Percentiles rank a stretch among this genome's conserved stretches.
These are phyloP conservation scores for Eumaeus atala DNA, from an alignment of 1,140 invertebrate genomes.

Conservation along the genomic window DNA sequence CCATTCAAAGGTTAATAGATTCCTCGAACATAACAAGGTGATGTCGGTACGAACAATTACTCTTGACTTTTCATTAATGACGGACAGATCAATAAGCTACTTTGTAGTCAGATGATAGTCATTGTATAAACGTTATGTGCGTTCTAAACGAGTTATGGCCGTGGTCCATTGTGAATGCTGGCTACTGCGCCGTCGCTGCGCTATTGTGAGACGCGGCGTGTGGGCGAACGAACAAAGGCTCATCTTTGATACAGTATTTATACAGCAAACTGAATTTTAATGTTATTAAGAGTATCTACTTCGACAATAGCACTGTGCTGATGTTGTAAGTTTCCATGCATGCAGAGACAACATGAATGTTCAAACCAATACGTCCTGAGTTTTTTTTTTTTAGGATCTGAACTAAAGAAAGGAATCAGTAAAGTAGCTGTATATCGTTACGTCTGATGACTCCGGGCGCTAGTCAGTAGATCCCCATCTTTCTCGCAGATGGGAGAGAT, in stretches of 20 bases:
- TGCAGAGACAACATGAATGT: no score
- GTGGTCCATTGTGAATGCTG: constrained; percentile 18
- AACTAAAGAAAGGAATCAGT: no score
- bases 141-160: not conserved
- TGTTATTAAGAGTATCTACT: no score
- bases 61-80: constrained; percentile 27
- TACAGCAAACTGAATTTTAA: constrained; percentile 1
- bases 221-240: constrained; percentile 35
- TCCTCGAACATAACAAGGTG: constrained; percentile 15
- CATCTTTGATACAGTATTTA: constrained; percentile 16
- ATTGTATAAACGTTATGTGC: constrained; percentile 17
- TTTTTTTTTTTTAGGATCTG: no score
- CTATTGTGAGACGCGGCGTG: constrained; percentile 40
- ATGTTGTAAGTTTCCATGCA: no score
- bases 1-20: constrained; percentile 6
- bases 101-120: constrained; percentile 28
- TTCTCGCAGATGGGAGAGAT: no score
- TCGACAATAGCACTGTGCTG: no score
- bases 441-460: no score
- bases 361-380: no score
- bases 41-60: constrained; percentile 11
- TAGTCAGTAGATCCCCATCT: no score
- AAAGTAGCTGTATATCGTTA: no score
- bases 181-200: constrained; percentile 45
- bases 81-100: constrained; percentile 25